A percentile compares a stretch with the other conserved stretches of the same genome.
These are phyloP conservation scores for Periophthalmus modestus DNA, from an alignment of 2,113 vertebrate species.

Conservation along the genomic window DNA sequence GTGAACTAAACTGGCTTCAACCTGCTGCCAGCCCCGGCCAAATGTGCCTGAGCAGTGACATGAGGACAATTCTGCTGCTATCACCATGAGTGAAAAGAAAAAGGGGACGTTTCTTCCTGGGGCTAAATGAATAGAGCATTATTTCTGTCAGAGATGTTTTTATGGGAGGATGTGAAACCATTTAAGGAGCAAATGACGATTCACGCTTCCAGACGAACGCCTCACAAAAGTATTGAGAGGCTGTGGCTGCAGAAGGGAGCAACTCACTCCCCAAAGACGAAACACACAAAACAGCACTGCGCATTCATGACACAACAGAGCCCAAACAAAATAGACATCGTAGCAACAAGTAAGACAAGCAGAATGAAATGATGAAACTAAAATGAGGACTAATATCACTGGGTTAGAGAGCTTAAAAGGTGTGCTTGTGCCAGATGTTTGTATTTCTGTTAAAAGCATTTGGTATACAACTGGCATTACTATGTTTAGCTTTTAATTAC, in stretches of 20 bases:
- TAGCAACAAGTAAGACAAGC: conserved; percentile 2
- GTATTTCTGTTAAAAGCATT: too few species aligned
- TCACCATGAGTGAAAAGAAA: conserved; percentile 1
- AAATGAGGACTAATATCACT: neutral
- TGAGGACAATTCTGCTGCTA: neutral
- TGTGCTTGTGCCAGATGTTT: neutral
- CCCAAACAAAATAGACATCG: neutral
- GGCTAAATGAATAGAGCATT: conserved; percentile 12
- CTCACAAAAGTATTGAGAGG: conserved; percentile 11
- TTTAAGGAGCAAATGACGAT: conserved; percentile 5
- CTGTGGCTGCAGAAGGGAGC: conserved; percentile 10
- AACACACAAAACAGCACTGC: conserved; percentile 8
- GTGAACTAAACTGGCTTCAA: conserved; percentile 1
- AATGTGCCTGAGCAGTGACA: neutral
- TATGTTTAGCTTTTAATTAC: too few species aligned
- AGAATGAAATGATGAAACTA: neutral
- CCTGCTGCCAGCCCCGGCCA: neutral
- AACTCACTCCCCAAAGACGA: neutral
- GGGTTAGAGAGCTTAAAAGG: neutral
- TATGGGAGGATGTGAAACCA: conserved; percentile 6
- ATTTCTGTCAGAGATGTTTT: conserved; percentile 15
- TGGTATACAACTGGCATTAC: too few species aligned
- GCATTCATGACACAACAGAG: conserved; percentile 1
- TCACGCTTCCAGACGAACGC: conserved; percentile 9
- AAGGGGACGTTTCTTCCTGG: neutral